phyloP scores from a whole-genome alignment of 2,113 vertebrate species.

The Cyanoliseus patagonus region DNA sequence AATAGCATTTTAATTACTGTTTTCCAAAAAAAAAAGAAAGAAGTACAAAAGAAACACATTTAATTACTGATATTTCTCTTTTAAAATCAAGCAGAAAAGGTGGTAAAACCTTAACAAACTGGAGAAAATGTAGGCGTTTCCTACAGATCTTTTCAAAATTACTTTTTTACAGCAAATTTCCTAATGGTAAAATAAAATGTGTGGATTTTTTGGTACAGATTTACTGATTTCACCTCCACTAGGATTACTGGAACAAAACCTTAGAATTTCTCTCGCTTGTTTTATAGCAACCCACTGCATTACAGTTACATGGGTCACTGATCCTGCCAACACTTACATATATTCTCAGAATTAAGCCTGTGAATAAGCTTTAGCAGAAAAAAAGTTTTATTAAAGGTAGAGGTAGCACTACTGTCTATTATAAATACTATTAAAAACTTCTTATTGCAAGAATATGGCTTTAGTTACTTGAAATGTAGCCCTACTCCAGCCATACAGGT shows the following conservation, averaged over 20 bases:
- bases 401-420: background rate
- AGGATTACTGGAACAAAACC: background rate
- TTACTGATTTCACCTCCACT: background rate
- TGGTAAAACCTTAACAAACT: background rate
- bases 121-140: background rate
- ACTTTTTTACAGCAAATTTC: background rate
- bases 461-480: background rate
- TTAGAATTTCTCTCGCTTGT: background rate
- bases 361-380: background rate
- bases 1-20: background rate
- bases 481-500: background rate
- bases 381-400: background rate
- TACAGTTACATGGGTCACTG: background rate
- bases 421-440: slow-evolving; percentile 9
- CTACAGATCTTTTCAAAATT: background rate
- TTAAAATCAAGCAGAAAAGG: background rate
- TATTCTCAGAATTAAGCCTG: background rate
- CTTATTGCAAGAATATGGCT: background rate
- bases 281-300: slow-evolving; percentile 37
- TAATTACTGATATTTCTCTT: background rate
- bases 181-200: background rate
- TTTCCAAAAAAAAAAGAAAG: background rate
- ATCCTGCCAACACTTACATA: slow-evolving; percentile 2
- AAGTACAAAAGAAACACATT: background rate
- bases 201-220: background rate